phyloP scores from a whole-genome alignment of 2,888 invertebrate species.

The Selenia dentaria region DNA sequence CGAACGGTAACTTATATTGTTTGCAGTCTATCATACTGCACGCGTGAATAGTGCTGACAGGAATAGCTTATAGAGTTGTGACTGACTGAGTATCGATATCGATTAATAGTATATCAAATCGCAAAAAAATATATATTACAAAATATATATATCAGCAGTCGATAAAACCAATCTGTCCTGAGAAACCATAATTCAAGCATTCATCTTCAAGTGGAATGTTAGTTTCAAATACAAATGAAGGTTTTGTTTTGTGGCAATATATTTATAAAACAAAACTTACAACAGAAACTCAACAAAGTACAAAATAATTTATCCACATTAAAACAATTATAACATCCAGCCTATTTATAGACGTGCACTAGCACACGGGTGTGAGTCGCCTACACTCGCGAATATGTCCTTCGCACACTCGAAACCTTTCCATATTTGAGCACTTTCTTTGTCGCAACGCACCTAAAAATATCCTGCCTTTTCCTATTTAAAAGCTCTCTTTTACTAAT shows the following conservation, averaged over 20 bases:
- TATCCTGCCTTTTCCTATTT: too few species aligned
- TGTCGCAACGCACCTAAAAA: too few species aligned
- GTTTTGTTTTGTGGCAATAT: too few species aligned
- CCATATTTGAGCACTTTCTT: neutral
- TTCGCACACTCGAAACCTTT: constrained; percentile 3
- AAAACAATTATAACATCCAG: constrained; percentile 49
- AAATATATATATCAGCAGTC: too few species aligned
- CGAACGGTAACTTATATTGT: constrained; percentile 44
- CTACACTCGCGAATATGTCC: constrained; percentile 6
- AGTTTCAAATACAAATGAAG: too few species aligned
- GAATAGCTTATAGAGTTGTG: constrained; percentile 30
- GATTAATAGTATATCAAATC: constrained; percentile 8
- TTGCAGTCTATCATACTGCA: constrained; percentile 60
- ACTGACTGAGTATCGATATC: constrained; percentile 26
- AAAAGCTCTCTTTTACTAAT: too few species aligned
- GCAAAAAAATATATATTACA: too few species aligned
- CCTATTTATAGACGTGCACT: constrained; percentile 16
- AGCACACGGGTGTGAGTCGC: constrained; percentile 6
- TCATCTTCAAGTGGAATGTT: too few species aligned
- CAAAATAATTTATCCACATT: constrained; percentile 47
- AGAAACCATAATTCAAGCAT: too few species aligned
- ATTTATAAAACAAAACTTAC: constrained; percentile 8
- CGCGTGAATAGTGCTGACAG: constrained; percentile 52
- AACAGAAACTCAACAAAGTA: constrained; percentile 13
- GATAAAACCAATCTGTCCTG: too few species aligned